Evolutionary conservation across 2,113 vertebrate species (phyloP), one percentile per base, ranked within the genome.

Genomic region (Chaetodon trifascialis): DNA sequence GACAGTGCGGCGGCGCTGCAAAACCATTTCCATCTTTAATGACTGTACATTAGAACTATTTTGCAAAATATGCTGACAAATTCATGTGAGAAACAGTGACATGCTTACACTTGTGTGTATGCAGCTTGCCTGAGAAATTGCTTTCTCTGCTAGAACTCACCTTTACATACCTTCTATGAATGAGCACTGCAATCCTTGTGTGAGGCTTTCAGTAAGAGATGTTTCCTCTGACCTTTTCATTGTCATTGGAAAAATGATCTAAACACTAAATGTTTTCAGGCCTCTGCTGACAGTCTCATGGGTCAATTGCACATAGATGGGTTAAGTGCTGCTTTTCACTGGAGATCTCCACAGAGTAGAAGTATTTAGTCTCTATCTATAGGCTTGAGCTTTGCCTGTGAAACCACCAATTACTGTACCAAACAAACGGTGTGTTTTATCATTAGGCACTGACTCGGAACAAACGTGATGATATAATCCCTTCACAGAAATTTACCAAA

Each of bases 381-480:
- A 60, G 62, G 23, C 19, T 34, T 42, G 38, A 62, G 38, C 19
- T 52, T 25, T 62, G 60, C 15, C 63, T 73, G n/a, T 81, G 40
- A 82, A 88, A 79, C 40, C 58, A 72, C n/a, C 54, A 64, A 21
- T 73, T 66, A 67, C 30, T 70, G 44, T 21, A 47, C 42, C 73
- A 62, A 69, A 65, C 56, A 81, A 73, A 78, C 73, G 21, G 59
- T 67, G 36, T 86, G 60, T 79, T 71, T 83, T 71, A 69, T 60
- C 59, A 80, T 47, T 70, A 72, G 55, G 15, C 44, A 66, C 1
- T 65, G 46, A 87, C 52, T 68, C 51, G 67, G 34, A 73, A 67
- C 36, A 73, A 75, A 88, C 73, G 66, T 51, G 62, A 77, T 89
- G 71, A 86, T 74, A 69, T 25, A n/a, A 82, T 79, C 25, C 46